Evolutionary conservation across 1,140 invertebrate genomes (phyloP).

Genomic region (Pseudomyrmex gracilis): DNA sequence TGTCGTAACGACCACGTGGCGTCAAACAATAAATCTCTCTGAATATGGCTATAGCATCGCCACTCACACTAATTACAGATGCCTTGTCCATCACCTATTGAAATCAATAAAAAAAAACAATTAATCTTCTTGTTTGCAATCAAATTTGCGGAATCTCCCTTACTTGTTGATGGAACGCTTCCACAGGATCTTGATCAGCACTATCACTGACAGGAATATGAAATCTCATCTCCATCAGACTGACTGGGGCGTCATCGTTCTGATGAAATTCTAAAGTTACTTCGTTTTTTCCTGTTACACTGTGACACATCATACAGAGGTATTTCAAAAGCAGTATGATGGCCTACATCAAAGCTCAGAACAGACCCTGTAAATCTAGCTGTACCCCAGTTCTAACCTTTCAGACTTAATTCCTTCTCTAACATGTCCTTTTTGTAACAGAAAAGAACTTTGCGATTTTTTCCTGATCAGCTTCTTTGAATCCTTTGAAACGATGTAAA

Average conservation of each 20-base stretch:
- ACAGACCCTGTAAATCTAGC: slow-evolving; percentile 97
- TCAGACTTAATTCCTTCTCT: slow-evolving; percentile 96
- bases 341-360: slow-evolving; percentile 96
- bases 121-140: not conserved
- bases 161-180: slow-evolving; percentile 95
- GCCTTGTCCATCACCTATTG: slow-evolving; percentile 95
- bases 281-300: slow-evolving; percentile 99
- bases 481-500: slow-evolving; percentile 96
- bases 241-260: slow-evolving; percentile 99
- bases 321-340: slow-evolving; percentile 97
- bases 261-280: slow-evolving; percentile 99
- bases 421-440: slow-evolving; percentile 94
- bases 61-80: slow-evolving; percentile 98
- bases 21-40: slow-evolving; percentile 99
- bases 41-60: slow-evolving; percentile 99
- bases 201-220: slow-evolving; percentile 96
- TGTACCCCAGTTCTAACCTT: slow-evolving; percentile 99
- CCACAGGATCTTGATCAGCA: slow-evolving; percentile 95
- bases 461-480: slow-evolving; percentile 95
- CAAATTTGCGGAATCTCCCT: not conserved
- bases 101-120: not conserved
- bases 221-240: slow-evolving; percentile 98
- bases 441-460: slow-evolving; percentile 95
- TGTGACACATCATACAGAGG: slow-evolving; percentile 98
- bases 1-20: slow-evolving; percentile 99